These are phyloP conservation scores for Chirona hameri DNA, from an alignment of 2,888 invertebrate species.

Conservation along the genomic window DNA sequence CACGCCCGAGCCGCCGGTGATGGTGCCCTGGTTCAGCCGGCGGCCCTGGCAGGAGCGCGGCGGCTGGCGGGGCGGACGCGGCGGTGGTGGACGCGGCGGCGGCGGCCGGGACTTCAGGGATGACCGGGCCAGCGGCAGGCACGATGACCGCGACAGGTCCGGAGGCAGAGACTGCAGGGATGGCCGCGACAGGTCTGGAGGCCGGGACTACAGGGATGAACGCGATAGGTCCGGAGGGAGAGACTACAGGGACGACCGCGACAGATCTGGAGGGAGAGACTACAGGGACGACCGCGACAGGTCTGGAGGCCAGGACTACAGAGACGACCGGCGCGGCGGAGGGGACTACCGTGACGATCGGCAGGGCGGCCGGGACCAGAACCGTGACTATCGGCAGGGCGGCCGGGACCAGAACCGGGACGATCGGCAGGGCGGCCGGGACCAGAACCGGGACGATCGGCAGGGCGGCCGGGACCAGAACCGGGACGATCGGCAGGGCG, in stretches of 20 bases:
- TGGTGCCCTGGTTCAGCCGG: constrained; percentile 11
- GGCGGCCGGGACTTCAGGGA: not conserved
- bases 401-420: no score
- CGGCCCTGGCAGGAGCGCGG: not conserved
- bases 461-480: not conserved
- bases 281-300: not conserved
- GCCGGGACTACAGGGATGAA: not conserved
- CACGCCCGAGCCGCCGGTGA: constrained; percentile 1
- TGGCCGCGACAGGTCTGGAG: not conserved
- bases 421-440: no score
- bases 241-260: not conserved
- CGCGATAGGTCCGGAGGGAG: not conserved
- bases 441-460: not conserved
- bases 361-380: no score
- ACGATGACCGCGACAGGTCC: not conserved
- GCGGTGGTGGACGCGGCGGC: not conserved
- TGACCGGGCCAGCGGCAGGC: no score
- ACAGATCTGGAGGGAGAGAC: not conserved
- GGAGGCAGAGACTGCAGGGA: not conserved
- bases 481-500: not conserved
- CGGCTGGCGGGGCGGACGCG: not conserved
- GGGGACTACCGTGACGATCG: no score
- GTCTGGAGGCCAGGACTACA: no score
- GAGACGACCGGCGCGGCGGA: no score
- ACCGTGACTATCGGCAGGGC: no score